These are phyloP conservation scores for Trileptium ribeirensis DNA, from an alignment of 2,888 invertebrate genomes.

Conservation along the genomic window DNA sequence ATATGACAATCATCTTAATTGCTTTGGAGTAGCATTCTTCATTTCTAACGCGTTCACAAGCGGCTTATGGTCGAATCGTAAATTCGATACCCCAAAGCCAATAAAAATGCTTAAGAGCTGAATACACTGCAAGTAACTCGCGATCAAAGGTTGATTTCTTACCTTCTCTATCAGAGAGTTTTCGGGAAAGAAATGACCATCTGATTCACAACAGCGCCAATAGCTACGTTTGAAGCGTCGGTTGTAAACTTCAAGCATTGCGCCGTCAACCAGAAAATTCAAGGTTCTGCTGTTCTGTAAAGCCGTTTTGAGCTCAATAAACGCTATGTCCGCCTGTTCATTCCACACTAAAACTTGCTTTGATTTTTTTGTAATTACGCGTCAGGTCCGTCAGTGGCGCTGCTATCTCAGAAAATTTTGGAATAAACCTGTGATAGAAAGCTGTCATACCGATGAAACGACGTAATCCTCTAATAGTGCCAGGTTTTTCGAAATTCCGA, in stretches of 20 bases:
- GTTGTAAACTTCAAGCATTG: neutral
- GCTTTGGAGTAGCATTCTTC: neutral
- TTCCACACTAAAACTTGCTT: neutral
- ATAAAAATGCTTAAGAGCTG: neutral
- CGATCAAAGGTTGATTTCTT: neutral
- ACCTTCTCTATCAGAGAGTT: neutral
- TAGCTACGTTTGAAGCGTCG: neutral
- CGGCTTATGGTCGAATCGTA: neutral
- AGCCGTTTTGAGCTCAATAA: neutral
- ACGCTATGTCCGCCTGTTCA: neutral
- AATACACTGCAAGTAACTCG: neutral
- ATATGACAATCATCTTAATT: neutral
- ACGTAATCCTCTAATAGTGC: neutral
- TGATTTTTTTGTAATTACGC: neutral
- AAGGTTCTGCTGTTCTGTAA: neutral
- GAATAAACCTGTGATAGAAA: conserved; percentile 7
- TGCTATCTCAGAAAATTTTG: conserved; percentile 9
- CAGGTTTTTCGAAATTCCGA: neutral
- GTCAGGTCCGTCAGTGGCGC: neutral
- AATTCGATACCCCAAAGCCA: neutral
- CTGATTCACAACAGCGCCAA: conserved; percentile 8
- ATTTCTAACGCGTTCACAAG: neutral
- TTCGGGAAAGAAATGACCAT: neutral
- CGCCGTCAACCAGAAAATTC: neutral
- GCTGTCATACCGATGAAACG: neutral